Conservation (phyloP, 2,797 vertebrate species). For the Argyrosomus regius region DNA sequence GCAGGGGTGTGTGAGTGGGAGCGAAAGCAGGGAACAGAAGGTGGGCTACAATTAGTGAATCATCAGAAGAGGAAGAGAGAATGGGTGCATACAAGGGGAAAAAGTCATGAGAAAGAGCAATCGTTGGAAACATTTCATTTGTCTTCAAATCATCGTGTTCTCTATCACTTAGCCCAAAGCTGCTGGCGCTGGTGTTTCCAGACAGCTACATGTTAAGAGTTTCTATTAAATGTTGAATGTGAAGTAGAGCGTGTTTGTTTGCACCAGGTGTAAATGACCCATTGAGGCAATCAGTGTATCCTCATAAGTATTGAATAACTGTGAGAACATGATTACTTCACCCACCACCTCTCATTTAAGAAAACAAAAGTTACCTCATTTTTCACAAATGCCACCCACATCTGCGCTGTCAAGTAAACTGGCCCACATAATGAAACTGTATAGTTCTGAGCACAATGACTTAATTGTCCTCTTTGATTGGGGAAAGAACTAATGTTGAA, state of each 20-base stretch:
- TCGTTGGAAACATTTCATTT: conserved; percentile 41
- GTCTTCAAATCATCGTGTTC: conserved; percentile 30
- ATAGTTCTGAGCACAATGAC: conserved; percentile 56
- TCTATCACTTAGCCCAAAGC: conserved; percentile 11
- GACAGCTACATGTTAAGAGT: conserved; percentile 40
- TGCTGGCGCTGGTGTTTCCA: conserved; percentile 32
- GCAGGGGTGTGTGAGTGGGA: not conserved
- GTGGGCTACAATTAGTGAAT: conserved; percentile 16
- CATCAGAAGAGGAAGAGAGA: conserved; percentile 30
- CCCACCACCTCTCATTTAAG: conserved; percentile 56
- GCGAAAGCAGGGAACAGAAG: conserved; percentile 7
- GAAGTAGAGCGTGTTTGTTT: conserved; percentile 61
- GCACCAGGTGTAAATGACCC: conserved; percentile 58
- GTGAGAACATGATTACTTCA: conserved; percentile 48
- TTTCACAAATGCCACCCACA: conserved; percentile 68
- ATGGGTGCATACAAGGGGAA: conserved; percentile 6
- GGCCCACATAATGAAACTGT: conserved; percentile 51
- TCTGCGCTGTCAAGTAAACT: conserved; percentile 39
- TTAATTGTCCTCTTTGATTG: conserved; percentile 60
- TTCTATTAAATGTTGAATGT: conserved; percentile 51
- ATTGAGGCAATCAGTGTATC: conserved; percentile 65
- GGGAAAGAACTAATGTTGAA: conserved; percentile 27
- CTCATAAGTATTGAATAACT: conserved; percentile 53
- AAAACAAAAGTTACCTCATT: conserved; percentile 70
- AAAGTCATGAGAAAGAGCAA: conserved; percentile 9